Evolutionary conservation across 2,797 vertebrate genomes (phyloP).

Genomic region (Pelodytes ibericus): DNA sequence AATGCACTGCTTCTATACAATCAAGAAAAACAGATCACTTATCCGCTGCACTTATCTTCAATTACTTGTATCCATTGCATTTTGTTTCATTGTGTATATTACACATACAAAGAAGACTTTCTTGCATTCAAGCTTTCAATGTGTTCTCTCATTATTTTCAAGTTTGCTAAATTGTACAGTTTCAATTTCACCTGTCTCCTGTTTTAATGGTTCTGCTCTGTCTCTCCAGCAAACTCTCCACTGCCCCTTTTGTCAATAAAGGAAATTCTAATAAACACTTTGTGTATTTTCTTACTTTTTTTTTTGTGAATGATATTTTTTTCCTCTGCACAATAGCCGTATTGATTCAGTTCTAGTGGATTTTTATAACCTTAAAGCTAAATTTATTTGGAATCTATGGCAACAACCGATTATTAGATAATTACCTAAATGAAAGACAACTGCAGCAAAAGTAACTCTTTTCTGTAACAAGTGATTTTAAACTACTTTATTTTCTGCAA

Average conservation of each 20-base stretch:
- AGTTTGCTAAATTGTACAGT: background rate
- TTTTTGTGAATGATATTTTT: background rate
- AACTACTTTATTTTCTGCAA: background rate
- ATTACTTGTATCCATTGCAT: background rate
- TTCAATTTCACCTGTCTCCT: background rate
- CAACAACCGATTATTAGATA: background rate
- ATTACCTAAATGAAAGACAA: background rate
- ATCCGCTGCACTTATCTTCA: background rate
- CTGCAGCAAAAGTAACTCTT: background rate
- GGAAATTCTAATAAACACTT: background rate
- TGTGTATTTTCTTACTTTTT: background rate
- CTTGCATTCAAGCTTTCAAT: background rate
- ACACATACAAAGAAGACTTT: background rate
- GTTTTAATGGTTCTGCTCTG: background rate
- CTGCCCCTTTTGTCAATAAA: background rate
- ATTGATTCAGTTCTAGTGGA: conserved; percentile 1
- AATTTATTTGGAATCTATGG: background rate
- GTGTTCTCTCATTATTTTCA: background rate
- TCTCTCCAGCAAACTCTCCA: background rate
- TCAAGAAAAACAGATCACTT: background rate
- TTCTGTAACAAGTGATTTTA: background rate
- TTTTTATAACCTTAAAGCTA: background rate
- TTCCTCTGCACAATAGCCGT: background rate
- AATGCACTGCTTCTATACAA: background rate
- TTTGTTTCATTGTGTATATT: background rate